Evolutionary conservation across 1,140 invertebrate genomes (phyloP), one percentile per base, ranked within the genome.

Genomic region (Pinna nobilis): DNA sequence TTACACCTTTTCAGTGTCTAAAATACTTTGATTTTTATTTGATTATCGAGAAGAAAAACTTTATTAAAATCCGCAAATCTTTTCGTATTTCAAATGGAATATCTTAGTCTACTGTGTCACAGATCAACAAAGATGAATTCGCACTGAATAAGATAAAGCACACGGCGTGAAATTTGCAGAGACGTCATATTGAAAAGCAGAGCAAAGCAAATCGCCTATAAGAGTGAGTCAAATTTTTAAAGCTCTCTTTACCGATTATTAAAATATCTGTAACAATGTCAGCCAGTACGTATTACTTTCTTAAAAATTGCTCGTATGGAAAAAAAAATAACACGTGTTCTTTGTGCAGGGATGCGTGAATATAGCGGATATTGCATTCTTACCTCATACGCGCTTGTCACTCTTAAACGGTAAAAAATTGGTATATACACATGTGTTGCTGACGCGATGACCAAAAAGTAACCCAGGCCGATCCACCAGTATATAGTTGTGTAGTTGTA

Each of bases 401-500:
- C 65, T 20, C 78, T 71, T 5, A 89, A 78, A 2, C 80, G 76
- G 74, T 88, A 87, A 73, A 89, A 89, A 47, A 88, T 76, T 1
- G 88, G 88, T 30, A 88, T 74, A 68, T 81, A 88, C 23, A 88
- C 49, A 28, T 81, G 71, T 20, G 80, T 74, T 1, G 85, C 68
- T 0, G 78, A 59, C 4, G 80, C 76, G 39, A 86, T 83, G 20
- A 79, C 79, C 13, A 87, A 68, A 18, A 79, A 44, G 64, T 83
- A 86, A 0, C 69, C 72, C 11, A 86, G 51, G 7, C 71, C 63
- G 11, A 85, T 70, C 74, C 82, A 83, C 78, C 77, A 81, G 57
- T 74, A 87, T 76, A 83, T 79, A 1, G 84, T 88, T 15, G 79
- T 78, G 68, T 77, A 84, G 53, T 80, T 79, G 72, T 96, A 97